These are phyloP conservation scores for Xiphophorus couchianus DNA, from an alignment of 2,113 vertebrate genomes.

Conservation along the genomic window DNA sequence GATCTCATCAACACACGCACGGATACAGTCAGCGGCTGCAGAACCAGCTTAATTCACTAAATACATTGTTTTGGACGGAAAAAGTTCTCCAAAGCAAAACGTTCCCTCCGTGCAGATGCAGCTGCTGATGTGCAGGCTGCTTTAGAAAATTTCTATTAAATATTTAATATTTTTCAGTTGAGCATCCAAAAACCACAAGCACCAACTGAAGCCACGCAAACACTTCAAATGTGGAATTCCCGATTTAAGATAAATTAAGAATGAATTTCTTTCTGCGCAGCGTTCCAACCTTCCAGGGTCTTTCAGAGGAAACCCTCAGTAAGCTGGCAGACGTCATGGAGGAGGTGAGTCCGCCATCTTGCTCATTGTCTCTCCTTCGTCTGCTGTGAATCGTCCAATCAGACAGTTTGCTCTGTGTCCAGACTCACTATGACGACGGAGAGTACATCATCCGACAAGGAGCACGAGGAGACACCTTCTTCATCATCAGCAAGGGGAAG, in stretches of 20 bases:
- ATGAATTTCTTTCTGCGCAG: slow-evolving; percentile 73
- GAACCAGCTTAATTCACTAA: not conserved
- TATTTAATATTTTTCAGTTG: not conserved
- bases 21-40: not conserved
- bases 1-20: not conserved
- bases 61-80: too few relatives aligned
- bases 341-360: slow-evolving; percentile 83
- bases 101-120: too few relatives aligned
- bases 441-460: slow-evolving; percentile 81
- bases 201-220: not conserved
- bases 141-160: not conserved
- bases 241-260: not conserved
- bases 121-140: not conserved
- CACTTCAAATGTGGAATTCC: not conserved
- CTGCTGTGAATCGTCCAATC: not conserved
- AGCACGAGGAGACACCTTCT: slow-evolving; percentile 80
- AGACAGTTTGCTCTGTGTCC: slow-evolving; percentile 15
- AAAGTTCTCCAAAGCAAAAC: too few relatives aligned
- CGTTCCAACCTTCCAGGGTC: slow-evolving; percentile 93
- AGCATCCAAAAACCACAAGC: not conserved
- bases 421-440: slow-evolving; percentile 76
- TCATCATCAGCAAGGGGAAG: slow-evolving; percentile 89
- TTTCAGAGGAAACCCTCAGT: slow-evolving; percentile 93
- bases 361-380: not conserved
- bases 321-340: slow-evolving; percentile 96